Evolutionary conservation across 2,888 invertebrate genomes (phyloP), one percentile per base, ranked within the genome.

Genomic region (Polia nebulosa): DNA sequence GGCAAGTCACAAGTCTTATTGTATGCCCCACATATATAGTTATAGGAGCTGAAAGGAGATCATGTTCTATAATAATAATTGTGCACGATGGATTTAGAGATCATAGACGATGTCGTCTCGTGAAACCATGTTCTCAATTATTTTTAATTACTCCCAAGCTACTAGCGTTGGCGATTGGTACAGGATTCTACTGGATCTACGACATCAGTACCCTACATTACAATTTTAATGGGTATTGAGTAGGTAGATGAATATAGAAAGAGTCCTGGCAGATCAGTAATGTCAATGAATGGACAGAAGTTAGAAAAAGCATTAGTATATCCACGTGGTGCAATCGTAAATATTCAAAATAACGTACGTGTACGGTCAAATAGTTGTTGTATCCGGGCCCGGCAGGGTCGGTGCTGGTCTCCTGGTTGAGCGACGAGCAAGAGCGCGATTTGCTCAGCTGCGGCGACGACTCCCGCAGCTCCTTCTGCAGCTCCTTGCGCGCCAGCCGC

Each of bases 361-460:
- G 97, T 17, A 97, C 97, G 15, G 98, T 98, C 34, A 97, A 94
- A 88, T 97, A 97, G 91, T 97, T 97, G 85, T 97, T 97, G 86
- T 96, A 97, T 0, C 96, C 95, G 0, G 96, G 94, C 57, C 96
- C 95, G 79, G 96, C 95, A 55, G 96, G 96, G 64, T 96, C 96
- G 63, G 89, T 93, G 72, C 93, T 94, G 63, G 96, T 95, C 67
- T 96, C 96, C 71, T 96, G 96, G 86, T 96, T 96, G 64, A 98
- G 95, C 78, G 97, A 97, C 17, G 97, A 97, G 91, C 97, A 97
- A 0, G 98, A 98, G 56, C 97, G 96, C 0, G 97, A 97, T 87
- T 97, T 97, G 87, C 96, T 97, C 71, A 97, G 95, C 76, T 96
- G 96, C 39, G 95, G 96, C 1, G 95, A 93, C 3, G 96, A 96